Evolutionary conservation across 2,113 vertebrate species (phyloP).

Genomic region (Miniopterus natalensis): DNA sequence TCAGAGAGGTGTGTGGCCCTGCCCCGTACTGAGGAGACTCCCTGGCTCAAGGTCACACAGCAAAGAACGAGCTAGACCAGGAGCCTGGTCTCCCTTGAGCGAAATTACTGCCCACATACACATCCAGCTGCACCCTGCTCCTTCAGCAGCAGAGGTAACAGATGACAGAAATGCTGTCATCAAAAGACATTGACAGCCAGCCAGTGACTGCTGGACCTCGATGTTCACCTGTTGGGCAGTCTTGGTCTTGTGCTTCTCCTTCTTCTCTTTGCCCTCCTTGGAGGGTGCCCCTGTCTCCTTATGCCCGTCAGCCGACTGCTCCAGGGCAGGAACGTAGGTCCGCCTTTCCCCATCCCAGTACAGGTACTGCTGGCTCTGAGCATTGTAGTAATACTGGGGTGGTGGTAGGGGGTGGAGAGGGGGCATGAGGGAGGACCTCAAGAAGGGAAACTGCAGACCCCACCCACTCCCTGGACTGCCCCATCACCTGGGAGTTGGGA

Average conservation of each 20-base stretch:
- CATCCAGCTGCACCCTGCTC: not conserved
- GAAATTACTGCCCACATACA: not conserved
- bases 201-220: not conserved
- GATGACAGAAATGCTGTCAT: not conserved
- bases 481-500: constrained; percentile 92
- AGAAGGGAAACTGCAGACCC: not conserved
- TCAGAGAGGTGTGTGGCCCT: not conserved
- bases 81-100: not conserved
- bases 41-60: not conserved
- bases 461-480: not conserved
- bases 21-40: not conserved
- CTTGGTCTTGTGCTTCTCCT: constrained; percentile 95
- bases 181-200: not conserved
- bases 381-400: constrained; percentile 94
- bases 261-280: constrained; percentile 92
- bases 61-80: not conserved
- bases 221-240: constrained; percentile 93
- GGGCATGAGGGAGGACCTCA: not conserved
- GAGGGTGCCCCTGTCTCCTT: constrained; percentile 84
- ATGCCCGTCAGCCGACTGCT: constrained; percentile 84
- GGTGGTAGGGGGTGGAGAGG: not conserved
- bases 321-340: constrained; percentile 91
- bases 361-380: constrained; percentile 93
- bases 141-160: not conserved
- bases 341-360: constrained; percentile 95